Evolutionary conservation across 1,140 invertebrate genomes (phyloP), one percentile per base, ranked within the genome.

Genomic region (Trypoxylus dichotomus): DNA sequence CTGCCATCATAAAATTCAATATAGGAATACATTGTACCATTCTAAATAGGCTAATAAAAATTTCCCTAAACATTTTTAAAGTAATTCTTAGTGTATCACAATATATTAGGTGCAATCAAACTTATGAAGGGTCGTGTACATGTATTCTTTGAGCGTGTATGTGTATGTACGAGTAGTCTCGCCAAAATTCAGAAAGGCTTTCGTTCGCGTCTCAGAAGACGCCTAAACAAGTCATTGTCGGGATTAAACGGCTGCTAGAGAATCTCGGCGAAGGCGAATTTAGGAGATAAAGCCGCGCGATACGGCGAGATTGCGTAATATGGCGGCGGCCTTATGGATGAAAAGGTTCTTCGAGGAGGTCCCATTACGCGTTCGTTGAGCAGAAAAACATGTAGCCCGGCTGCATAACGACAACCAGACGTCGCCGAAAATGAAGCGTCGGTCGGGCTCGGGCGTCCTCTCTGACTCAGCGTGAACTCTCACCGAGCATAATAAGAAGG

Each of bases 211-310:
- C 75, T 76, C 75, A 63, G 42, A 76, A 76, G 75, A 60, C 75
- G 75, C 24, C 75, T 76, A 76, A 76, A 76, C 75, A 76, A 76
- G 75, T 60, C 75, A 76, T 76, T 76, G 47, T 29, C 47, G 42
- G 75, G 75, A 76, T 76, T 76, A 76, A 76, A 76, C 75, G 58
- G 58, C 75, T 76, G 58, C 75, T 76, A 42, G 25, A 19, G 60
- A 76, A 76, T 76, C 75, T 76, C 75, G 27, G 15, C 19, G 75
- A 24, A 47, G 58, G 29, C 75, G 37, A 76, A 76, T 76, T 76
- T 58, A 58, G 42, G 47, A 76, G 75, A 76, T 76, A 76, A 76
- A 76, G 43, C 47, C 73, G 19, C 11, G 47, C n/a, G 47, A 54
- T 54, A 54, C 15, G 15, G 47, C 15, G 1, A 54, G 47, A 54